phyloP scores from a whole-genome alignment of 2,797 vertebrate species.

The Anas bernieri region DNA sequence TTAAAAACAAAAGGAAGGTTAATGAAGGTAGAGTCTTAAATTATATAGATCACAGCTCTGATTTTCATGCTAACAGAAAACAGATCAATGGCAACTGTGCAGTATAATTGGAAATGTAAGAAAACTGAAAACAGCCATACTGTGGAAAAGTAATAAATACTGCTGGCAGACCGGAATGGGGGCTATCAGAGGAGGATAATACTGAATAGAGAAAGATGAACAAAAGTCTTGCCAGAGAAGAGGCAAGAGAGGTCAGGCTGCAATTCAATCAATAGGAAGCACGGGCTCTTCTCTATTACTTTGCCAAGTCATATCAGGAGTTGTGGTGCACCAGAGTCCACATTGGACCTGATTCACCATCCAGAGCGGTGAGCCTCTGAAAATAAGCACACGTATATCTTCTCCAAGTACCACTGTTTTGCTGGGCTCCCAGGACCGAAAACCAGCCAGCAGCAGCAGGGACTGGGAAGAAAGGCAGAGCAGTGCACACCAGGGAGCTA shows the following conservation, averaged over 20 bases:
- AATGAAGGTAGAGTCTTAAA: slow-evolving; percentile 76
- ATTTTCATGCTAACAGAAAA: slow-evolving; percentile 77
- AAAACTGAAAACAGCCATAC: slow-evolving; percentile 70
- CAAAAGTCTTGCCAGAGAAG: slow-evolving; percentile 30
- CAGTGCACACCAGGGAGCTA: fast-evolving
- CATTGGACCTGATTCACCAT: not conserved
- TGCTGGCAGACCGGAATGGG: slow-evolving; percentile 40
- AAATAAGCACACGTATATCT: slow-evolving; percentile 7
- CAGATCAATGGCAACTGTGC: slow-evolving; percentile 75
- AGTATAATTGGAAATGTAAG: slow-evolving; percentile 76
- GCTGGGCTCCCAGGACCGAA: not conserved
- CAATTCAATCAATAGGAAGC: slow-evolving; percentile 41
- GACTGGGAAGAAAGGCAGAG: not conserved
- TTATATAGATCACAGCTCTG: slow-evolving; percentile 75
- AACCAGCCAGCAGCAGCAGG: not conserved
- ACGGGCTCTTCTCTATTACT: not conserved
- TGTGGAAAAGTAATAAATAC: slow-evolving; percentile 73
- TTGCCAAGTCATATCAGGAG: slow-evolving; percentile 1
- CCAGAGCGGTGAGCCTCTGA: not conserved
- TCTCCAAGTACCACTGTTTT: not conserved
- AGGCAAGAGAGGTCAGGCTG: slow-evolving; percentile 42
- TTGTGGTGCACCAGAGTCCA: not conserved
- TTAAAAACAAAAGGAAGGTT: slow-evolving; percentile 77
- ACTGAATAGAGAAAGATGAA: slow-evolving; percentile 37
- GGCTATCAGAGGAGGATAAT: slow-evolving; percentile 39